Percentiles rank a stretch among this genome's conserved stretches.
phyloP scores from a whole-genome alignment of 1,140 invertebrate species.

The Saccostrea echinata region DNA sequence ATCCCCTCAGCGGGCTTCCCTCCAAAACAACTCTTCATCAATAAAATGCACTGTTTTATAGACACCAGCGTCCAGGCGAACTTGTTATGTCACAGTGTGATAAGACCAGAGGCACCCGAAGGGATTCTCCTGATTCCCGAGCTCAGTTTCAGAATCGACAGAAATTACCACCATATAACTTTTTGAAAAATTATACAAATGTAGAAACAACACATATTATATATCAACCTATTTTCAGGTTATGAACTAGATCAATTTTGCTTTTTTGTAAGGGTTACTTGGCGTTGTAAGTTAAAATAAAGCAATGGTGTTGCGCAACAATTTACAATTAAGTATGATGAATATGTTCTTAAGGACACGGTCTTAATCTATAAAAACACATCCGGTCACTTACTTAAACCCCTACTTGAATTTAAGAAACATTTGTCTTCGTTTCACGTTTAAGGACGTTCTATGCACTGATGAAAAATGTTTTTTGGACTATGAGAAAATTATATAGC shows the following conservation, averaged over 20 bases:
- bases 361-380: conserved; percentile 24
- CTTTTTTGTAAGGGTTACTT: no score
- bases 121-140: not conserved
- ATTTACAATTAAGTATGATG: not conserved
- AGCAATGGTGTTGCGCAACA: not conserved
- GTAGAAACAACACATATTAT: no score
- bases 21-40: conserved; percentile 31
- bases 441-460: no score
- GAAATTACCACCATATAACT: no score
- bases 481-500: no score
- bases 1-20: conserved; percentile 27
- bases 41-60: conserved; percentile 39
- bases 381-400: conserved; percentile 7
- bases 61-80: conserved; percentile 12
- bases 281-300: no score
- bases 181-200: no score
- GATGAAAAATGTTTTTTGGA: no score
- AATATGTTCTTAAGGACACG: not conserved
- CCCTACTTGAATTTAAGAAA: conserved; percentile 31
- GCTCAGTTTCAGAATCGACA: no score
- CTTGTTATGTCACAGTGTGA: conserved; percentile 31
- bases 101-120: conserved; percentile 22
- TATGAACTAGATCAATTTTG: no score
- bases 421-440: not conserved
- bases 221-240: no score